phyloP scores from a whole-genome alignment of 2,113 vertebrate genomes.

The Myotis yumanensis region DNA sequence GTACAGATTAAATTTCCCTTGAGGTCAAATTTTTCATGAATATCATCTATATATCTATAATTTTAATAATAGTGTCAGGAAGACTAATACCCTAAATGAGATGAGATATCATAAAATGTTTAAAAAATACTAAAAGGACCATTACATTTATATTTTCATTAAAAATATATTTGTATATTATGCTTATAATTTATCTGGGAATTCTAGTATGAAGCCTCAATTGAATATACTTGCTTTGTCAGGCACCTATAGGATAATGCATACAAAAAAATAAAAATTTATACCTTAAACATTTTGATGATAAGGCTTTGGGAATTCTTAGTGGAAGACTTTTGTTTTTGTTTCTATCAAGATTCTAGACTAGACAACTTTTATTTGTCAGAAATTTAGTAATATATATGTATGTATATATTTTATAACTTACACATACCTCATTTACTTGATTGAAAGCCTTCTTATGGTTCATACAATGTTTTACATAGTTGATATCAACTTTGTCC shows the following conservation, averaged over 20 bases:
- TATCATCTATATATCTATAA: neutral
- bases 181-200: neutral
- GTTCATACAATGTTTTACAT: neutral
- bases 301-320: neutral
- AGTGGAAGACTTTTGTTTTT: neutral
- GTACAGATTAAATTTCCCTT: neutral
- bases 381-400: neutral
- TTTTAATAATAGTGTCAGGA: conserved; percentile 25
- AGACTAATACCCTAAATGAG: neutral
- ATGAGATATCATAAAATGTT: neutral
- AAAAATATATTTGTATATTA: neutral
- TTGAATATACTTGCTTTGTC: neutral
- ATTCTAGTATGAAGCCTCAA: neutral
- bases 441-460: neutral
- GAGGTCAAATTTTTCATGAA: neutral
- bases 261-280: neutral
- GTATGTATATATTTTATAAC: neutral
- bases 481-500: neutral
- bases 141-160: conserved; percentile 9
- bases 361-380: neutral
- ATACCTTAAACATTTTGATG: neutral
- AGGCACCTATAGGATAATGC: neutral
- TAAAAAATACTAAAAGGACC: neutral
- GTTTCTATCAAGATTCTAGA: neutral
- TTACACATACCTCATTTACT: neutral